phyloP scores from a whole-genome alignment of 2,797 vertebrate genomes.

The Nannoperca australis region DNA sequence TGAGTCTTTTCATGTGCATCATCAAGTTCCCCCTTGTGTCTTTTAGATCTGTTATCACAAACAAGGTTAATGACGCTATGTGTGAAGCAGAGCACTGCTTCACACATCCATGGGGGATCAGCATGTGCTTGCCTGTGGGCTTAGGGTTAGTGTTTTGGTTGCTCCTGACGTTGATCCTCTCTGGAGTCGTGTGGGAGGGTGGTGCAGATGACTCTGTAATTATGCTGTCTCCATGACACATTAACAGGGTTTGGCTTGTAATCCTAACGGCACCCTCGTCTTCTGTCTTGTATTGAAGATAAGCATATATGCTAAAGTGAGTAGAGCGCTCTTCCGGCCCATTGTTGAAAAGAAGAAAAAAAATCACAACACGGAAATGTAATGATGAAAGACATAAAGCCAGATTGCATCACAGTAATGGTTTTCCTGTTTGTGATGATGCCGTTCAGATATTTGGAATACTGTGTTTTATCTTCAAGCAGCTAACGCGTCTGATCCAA shows the following conservation, averaged over 20 bases:
- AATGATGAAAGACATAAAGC: background rate
- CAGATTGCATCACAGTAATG: slow-evolving; percentile 5
- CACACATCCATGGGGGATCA: slow-evolving; percentile 33
- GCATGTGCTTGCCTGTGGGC: slow-evolving; percentile 38
- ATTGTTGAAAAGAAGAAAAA: slow-evolving; percentile 7
- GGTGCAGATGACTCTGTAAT: slow-evolving; percentile 72
- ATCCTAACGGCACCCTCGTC: slow-evolving; percentile 42
- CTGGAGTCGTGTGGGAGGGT: slow-evolving; percentile 67
- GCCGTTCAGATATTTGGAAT: slow-evolving; percentile 20
- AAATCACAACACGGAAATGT: slow-evolving; percentile 11
- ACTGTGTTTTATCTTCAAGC: slow-evolving; percentile 1
- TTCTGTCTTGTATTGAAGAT: slow-evolving; percentile 32
- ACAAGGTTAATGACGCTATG: slow-evolving; percentile 7
- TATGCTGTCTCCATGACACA: slow-evolving; percentile 74
- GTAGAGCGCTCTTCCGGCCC: background rate
- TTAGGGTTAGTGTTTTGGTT: slow-evolving; percentile 57
- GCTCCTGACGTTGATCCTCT: slow-evolving; percentile 64
- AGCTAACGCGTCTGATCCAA: slow-evolving; percentile 34
- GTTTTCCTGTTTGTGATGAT: slow-evolving; percentile 2
- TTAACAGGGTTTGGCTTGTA: slow-evolving; percentile 64
- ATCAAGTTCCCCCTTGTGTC: slow-evolving; percentile 35
- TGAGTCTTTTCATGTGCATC: slow-evolving; percentile 17
- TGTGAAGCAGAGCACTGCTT: slow-evolving; percentile 24
- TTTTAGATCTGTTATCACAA: slow-evolving; percentile 53
- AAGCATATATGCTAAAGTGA: slow-evolving; percentile 10